A percentile compares a stretch with the other conserved stretches of the same genome.
Evolutionary conservation across 1,140 invertebrate species (phyloP).

Genomic region (Drosophila watanabei): DNA sequence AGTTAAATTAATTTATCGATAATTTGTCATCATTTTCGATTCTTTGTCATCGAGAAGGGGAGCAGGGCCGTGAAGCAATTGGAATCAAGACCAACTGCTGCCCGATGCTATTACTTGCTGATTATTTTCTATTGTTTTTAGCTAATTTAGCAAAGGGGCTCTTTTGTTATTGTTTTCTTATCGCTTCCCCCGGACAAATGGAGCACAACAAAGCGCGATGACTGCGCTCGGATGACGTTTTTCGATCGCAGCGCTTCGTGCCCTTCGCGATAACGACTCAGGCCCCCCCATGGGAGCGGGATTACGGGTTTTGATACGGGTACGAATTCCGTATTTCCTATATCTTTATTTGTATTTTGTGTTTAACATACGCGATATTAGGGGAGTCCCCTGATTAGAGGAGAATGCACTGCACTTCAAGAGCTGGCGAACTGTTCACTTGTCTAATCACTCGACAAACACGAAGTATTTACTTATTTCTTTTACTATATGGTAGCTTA

Average conservation of each 20-base stretch:
- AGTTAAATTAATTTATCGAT: neutral
- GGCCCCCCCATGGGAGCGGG: constrained; percentile 9
- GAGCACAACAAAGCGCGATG: constrained; percentile 31
- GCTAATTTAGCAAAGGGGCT: constrained; percentile 28
- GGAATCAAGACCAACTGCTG: constrained; percentile 25
- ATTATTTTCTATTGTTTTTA: constrained; percentile 54
- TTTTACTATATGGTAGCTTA: neutral
- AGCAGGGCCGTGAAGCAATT: constrained; percentile 4
- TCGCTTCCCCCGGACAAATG: constrained; percentile 37
- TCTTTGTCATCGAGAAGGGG: neutral
- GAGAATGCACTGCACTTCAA: constrained; percentile 10
- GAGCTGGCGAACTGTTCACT: constrained; percentile 12
- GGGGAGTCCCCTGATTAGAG: constrained; percentile 11
- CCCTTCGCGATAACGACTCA: constrained; percentile 17
- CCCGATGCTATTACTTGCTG: neutral
- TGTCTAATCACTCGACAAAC: neutral
- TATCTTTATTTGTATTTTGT: neutral
- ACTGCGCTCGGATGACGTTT: constrained; percentile 24
- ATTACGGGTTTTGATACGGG: neutral
- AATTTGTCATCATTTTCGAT: neutral
- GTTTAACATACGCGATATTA: neutral
- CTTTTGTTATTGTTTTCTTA: constrained; percentile 61
- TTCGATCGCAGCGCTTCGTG: neutral
- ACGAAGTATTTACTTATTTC: neutral
- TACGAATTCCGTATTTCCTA: neutral